phyloP scores from a whole-genome alignment of 2,888 invertebrate genomes.

The Campopleginae sp. region DNA sequence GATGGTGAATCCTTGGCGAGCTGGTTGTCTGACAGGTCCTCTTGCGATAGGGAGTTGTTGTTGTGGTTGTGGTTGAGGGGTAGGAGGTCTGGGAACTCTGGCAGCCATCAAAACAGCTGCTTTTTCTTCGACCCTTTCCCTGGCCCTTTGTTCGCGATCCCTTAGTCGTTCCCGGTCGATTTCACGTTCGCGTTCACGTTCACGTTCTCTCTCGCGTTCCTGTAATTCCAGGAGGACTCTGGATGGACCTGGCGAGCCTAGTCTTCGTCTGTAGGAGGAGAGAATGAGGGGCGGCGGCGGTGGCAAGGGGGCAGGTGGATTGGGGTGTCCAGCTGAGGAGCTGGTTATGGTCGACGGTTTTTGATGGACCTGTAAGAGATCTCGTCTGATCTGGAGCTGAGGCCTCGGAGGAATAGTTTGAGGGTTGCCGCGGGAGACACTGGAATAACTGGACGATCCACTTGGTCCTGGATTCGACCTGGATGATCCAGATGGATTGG shows the following conservation, averaged over 20 bases:
- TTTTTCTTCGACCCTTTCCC: conserved; percentile 82
- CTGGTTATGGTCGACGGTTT: conserved; percentile 82
- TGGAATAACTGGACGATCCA: conserved; percentile 34
- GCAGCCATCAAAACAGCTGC: conserved; percentile 74
- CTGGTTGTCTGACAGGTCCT: conserved; percentile 87
- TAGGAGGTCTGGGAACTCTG: conserved; percentile 78
- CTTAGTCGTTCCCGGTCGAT: conserved; percentile 73
- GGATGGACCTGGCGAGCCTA: conserved; percentile 82
- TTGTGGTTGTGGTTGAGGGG: conserved; percentile 82
- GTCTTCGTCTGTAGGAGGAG: conserved; percentile 80
- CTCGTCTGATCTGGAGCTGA: conserved; percentile 91
- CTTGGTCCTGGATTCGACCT: conserved; percentile 55
- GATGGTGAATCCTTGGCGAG: conserved; percentile 94
- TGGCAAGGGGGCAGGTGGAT: conserved; percentile 77
- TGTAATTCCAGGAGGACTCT: conserved; percentile 81
- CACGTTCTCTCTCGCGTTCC: conserved; percentile 81
- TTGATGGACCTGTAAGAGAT: conserved; percentile 86
- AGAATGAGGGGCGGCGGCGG: conserved; percentile 81
- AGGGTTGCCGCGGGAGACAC: conserved; percentile 72
- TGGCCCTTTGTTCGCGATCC: conserved; percentile 71
- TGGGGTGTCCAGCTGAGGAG: conserved; percentile 77
- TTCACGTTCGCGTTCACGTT: conserved; percentile 77
- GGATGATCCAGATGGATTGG: conserved; percentile 49
- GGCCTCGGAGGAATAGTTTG: conserved; percentile 87
- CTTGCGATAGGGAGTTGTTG: conserved; percentile 84